Base-by-base conservation (phyloP, 2,113 vertebrate genomes). In the Mesocricetus auratus region DNA sequence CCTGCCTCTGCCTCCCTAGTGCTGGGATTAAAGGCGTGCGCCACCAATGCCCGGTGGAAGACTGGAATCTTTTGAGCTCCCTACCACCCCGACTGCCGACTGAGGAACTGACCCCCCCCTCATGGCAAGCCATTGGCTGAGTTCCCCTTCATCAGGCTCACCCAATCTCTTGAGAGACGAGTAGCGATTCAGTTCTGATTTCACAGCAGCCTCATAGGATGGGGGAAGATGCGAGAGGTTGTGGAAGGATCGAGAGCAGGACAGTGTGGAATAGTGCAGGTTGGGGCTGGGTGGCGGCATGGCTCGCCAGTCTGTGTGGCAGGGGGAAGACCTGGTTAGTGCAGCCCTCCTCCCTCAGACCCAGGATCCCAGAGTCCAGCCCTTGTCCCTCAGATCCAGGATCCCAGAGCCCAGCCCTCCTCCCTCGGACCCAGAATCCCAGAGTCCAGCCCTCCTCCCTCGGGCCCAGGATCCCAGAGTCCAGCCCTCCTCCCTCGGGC, bases 191-290 rank as follows among this genome's bases (percentile, higher is more conserved):
- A 99, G 98, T 93, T 99, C 99, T 0, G 99, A 99, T 94, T 99
- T 99, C 98, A 99, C 98, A 33, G 99, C 99, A 0, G 99, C 99
- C 98, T 99, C 99, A 15, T 99, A 99, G 47, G 99, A 99, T 0
- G 99, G 99, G 3, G 99, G 99, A 89, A 99, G 99, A 95, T 99
- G 99, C 33, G 99, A 99, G 97, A 99, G 99, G 98, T 99, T 99
- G 98, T 99, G 99, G 97, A 99, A 98, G 45, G 99, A 99, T 68
- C 99, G 99, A 69, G 99, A 99, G 97, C 99, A 99, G 94, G 99
- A 98, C 50, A 99, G 98, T 1, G 98, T 99, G 91, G 99, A 99
- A 97, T 99, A 99, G 97, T 99, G 99, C 97, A 98, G 98, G 95
- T 98, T 98, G 78, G 99, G 99, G 94, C 98, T 97, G 96, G 99